phyloP scores from a whole-genome alignment of 2,797 vertebrate genomes.

The Coendou prehensilis region DNA sequence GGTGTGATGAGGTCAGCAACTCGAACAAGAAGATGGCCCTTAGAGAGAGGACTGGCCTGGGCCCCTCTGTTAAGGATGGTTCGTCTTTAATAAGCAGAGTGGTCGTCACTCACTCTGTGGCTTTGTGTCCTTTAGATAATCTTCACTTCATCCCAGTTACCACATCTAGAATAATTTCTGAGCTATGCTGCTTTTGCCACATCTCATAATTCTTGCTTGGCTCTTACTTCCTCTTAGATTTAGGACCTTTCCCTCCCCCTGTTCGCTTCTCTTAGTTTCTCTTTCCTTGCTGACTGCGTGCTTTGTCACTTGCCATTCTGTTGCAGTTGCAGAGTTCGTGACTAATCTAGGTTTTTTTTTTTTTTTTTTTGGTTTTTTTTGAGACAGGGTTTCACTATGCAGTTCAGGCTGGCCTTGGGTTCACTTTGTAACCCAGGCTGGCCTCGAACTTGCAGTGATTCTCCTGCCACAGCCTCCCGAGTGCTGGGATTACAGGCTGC shows the following conservation, averaged over 20 bases:
- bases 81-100: background rate
- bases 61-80: background rate
- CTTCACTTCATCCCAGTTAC: background rate
- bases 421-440: background rate
- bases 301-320: conserved; percentile 67
- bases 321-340: conserved; percentile 63
- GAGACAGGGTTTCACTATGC: background rate
- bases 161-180: conserved; percentile 8
- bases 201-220: conserved; percentile 26
- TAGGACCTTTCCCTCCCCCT: background rate
- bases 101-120: background rate
- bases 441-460: background rate
- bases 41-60: background rate
- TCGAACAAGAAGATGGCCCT: background rate
- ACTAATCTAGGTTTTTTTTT: conserved; percentile 56
- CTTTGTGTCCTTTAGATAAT: conserved; percentile 19
- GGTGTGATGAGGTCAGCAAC: background rate
- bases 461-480: background rate
- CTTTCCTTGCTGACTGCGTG: background rate
- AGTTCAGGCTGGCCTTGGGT: background rate
- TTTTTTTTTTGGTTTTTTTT: background rate
- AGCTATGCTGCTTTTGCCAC: conserved; percentile 39
- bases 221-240: conserved; percentile 51
- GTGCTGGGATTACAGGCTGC: background rate
- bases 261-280: conserved; percentile 41